phyloP scores from a whole-genome alignment of 1,140 invertebrate species.

The Drosophila quadrilineata region DNA sequence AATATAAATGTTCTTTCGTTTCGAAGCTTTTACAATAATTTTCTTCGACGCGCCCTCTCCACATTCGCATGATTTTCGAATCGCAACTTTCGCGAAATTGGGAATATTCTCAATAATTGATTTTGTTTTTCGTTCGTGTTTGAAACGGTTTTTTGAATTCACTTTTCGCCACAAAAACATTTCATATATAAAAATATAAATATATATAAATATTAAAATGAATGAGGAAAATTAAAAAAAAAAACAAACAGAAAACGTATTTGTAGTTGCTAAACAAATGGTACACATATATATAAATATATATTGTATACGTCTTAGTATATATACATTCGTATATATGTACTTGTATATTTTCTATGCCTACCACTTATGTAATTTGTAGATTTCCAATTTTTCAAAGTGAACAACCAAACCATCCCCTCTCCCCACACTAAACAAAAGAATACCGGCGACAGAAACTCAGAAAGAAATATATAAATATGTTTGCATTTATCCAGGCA shows the following conservation, averaged over 20 bases:
- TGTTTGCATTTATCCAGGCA: constrained; percentile 62
- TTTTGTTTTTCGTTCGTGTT: constrained; percentile 27
- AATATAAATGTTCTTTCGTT: constrained; percentile 22
- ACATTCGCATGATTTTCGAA: constrained; percentile 33
- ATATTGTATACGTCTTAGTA: constrained; percentile 62
- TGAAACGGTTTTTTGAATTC: constrained; percentile 23
- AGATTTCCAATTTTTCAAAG: constrained; percentile 67
- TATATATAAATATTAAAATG: constrained; percentile 45
- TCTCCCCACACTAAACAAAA: constrained; percentile 6
- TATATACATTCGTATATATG: constrained; percentile 67
- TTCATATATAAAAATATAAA: constrained; percentile 52
- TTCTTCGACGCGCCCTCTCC: constrained; percentile 2
- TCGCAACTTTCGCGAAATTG: no score
- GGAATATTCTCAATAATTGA: no score
- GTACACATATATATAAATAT: constrained; percentile 51
- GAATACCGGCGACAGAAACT: constrained; percentile 22
- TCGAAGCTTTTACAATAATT: constrained; percentile 5
- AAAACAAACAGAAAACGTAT: constrained; percentile 65
- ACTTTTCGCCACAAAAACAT: constrained; percentile 31
- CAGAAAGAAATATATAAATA: no score
- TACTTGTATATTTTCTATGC: constrained; percentile 80
- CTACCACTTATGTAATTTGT: constrained; percentile 79
- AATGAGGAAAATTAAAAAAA: no score
- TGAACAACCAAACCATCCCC: constrained; percentile 11
- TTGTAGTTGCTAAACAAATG: constrained; percentile 73